These are phyloP conservation scores for Ichneumon xanthorius DNA, from an alignment of 2,888 invertebrate genomes.

Conservation along the genomic window DNA sequence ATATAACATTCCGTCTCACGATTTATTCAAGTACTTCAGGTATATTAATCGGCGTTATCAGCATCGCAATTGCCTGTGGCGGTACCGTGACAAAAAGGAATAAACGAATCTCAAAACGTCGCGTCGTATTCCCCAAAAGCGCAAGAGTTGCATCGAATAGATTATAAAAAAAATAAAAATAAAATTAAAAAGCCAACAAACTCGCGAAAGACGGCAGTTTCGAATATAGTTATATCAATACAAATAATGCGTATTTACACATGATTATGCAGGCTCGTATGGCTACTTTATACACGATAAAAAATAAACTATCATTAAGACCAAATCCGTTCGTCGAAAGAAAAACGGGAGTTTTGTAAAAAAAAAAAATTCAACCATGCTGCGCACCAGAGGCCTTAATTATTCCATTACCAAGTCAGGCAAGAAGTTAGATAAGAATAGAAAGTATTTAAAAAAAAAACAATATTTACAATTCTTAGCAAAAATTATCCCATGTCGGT, in stretches of 20 bases:
- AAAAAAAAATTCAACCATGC: slow-evolving; percentile 37
- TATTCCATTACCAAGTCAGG: slow-evolving; percentile 35
- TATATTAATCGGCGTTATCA: slow-evolving; percentile 70
- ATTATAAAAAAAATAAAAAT: slow-evolving; percentile 12
- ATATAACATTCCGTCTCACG: slow-evolving; percentile 51
- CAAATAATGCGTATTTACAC: slow-evolving; percentile 61
- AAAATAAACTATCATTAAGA: slow-evolving; percentile 17
- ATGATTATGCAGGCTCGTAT: slow-evolving; percentile 46
- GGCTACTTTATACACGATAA: slow-evolving; percentile 19
- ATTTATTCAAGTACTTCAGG: slow-evolving; percentile 68
- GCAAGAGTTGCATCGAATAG: slow-evolving; percentile 19
- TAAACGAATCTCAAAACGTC: slow-evolving; percentile 39
- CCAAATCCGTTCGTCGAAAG: slow-evolving; percentile 8
- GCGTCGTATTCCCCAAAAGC: slow-evolving; percentile 19
- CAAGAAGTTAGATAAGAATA: slow-evolving; percentile 3
- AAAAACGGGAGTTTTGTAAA: slow-evolving; percentile 6
- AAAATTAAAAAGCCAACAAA: slow-evolving; percentile 16
- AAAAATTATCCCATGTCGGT: slow-evolving; percentile 30
- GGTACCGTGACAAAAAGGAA: slow-evolving; percentile 46
- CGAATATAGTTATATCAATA: slow-evolving; percentile 30
- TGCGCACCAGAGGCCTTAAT: slow-evolving; percentile 36
- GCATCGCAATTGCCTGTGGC: slow-evolving; percentile 71
- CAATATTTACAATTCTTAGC: slow-evolving; percentile 59
- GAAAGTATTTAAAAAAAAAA: slow-evolving; percentile 4
- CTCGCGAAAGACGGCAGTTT: slow-evolving; percentile 27